Evolutionary conservation across 2,113 vertebrate species (phyloP), one percentile per base, ranked within the genome.

Genomic region (Madoqua kirkii): DNA sequence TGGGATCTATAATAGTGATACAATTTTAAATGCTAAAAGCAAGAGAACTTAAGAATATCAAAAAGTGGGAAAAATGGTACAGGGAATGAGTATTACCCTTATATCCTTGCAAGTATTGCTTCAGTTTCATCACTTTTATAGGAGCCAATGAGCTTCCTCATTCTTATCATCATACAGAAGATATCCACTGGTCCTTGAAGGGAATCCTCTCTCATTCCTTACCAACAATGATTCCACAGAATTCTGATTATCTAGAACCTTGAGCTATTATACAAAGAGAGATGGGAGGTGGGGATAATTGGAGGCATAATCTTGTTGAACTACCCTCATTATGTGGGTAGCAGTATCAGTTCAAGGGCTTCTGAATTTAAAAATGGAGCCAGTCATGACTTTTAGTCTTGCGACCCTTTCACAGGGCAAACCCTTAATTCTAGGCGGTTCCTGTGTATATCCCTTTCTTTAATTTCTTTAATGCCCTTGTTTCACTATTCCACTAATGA

Each of bases 351-450:
- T 85, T 90, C 76, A 95, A 83, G 50, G 31, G 7, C 8, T 88
- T 95, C n/a, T 95, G 33, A 97, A 82, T 95, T 64, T 64, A 12
- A 96, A 82, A 97, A 43, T 88, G 9, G 40, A 86, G 4, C 25
- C 11, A 92, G 3, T 36, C 33, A 43, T 92, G 45, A 45, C 13
- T 92, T 89, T 81, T 7, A 74, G 7, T 86, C 13, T 87, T 27
- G 59, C 9, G 19, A 92, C 71, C 0, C 8, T 64, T 95, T 81
- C 45, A 82, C 19, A 45, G 40, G 60, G 29, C 2, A 95, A 96
- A 64, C 2, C 1, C 10, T 8, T 79, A 71, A 83, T 87, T 89
- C 27, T 82, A 29, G 43, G 36, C 10, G 57, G 4, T 7, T 89
- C 10, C 3, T 45, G 11, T 45, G 3, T 92, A 74, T 90, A 8